Evolutionary conservation across 2,888 invertebrate species (phyloP).

Genomic region (Sinhomidia bicolor): DNA sequence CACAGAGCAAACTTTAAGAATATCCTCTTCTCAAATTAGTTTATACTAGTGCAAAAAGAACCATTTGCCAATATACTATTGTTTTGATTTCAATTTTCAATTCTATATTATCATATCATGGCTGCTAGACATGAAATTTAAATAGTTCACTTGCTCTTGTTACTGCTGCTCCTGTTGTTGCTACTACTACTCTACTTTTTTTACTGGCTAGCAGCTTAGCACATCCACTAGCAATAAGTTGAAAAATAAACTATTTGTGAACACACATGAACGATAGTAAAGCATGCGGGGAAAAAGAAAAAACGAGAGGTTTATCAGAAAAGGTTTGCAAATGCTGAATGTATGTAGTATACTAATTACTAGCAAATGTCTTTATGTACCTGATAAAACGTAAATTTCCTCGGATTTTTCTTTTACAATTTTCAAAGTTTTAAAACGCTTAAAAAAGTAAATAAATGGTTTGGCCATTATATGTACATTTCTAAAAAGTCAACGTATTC

Average conservation of each 20-base stretch:
- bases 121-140: neutral
- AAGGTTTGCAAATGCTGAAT: too few relatives aligned
- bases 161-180: neutral
- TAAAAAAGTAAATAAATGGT: too few relatives aligned
- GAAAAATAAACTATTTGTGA: neutral
- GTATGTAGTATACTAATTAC: too few relatives aligned
- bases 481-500: too few relatives aligned
- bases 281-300: too few relatives aligned
- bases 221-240: too few relatives aligned
- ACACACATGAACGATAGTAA: neutral
- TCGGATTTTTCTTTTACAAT: too few relatives aligned
- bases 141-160: neutral
- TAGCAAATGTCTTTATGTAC: too few relatives aligned
- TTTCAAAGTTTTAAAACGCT: too few relatives aligned
- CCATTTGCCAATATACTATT: neutral
- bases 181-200: neutral
- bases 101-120: conserved; percentile 3
- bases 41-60: neutral
- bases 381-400: too few relatives aligned
- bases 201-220: neutral
- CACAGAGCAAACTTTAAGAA: neutral
- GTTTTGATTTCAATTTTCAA: conserved; percentile 22
- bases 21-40: neutral
- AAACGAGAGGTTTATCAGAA: too few relatives aligned
- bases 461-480: too few relatives aligned